Conservation (phyloP, 2,888 invertebrate genomes). For the Acronicta leporina region DNA sequence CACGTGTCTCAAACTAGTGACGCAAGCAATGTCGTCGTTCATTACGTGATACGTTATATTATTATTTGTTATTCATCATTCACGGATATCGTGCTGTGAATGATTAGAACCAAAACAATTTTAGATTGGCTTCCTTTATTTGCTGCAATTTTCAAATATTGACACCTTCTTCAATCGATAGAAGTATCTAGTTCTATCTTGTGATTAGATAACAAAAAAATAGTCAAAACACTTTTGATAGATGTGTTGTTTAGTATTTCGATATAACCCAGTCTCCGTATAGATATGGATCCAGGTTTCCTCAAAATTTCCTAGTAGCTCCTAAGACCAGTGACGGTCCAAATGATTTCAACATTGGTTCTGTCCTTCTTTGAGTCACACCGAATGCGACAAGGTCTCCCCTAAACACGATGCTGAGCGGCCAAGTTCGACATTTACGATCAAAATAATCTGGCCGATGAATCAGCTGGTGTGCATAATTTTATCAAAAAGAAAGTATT, state of each 20-base stretch:
- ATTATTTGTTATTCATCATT: background rate
- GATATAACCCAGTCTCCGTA: too few relatives aligned
- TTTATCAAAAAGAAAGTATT: conserved; percentile 26
- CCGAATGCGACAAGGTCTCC: too few relatives aligned
- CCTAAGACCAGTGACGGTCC: too few relatives aligned
- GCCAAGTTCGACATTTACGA: too few relatives aligned
- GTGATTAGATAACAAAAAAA: background rate
- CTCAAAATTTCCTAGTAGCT: too few relatives aligned
- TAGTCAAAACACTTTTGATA: background rate
- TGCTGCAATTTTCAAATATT: conserved; percentile 4
- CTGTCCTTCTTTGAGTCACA: too few relatives aligned
- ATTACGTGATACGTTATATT: conserved; percentile 31
- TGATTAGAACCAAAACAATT: conserved; percentile 38
- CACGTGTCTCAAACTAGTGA: conserved; percentile 36
- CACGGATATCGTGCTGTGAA: conserved; percentile 2
- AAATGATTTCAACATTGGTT: too few relatives aligned
- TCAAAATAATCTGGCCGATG: background rate
- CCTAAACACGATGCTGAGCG: too few relatives aligned
- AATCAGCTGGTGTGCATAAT: background rate
- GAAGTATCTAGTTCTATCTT: conserved; percentile 4
- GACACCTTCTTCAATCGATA: conserved; percentile 4
- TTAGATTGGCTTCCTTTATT: conserved; percentile 8
- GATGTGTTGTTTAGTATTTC: too few relatives aligned
- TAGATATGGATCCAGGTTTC: too few relatives aligned
- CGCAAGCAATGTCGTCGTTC: conserved; percentile 12